A percentile compares a stretch with the other conserved stretches of the same genome.
Evolutionary conservation across 2,888 invertebrate genomes (phyloP).

Genomic region (Epinotia nisella): DNA sequence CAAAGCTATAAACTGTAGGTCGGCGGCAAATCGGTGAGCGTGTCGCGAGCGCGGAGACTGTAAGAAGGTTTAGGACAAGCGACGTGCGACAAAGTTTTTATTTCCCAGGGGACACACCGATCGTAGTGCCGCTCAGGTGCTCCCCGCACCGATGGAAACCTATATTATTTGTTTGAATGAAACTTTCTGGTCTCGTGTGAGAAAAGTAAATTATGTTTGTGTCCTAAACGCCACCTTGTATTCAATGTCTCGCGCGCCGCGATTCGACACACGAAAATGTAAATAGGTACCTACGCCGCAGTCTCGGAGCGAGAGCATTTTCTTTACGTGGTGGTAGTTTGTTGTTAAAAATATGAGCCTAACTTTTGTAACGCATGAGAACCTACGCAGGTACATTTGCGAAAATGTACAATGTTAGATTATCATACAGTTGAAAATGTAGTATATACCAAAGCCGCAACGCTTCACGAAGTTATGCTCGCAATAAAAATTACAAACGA

Average conservation of each 20-base stretch:
- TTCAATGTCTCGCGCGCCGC: conserved; percentile 67
- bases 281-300: conserved; percentile 53
- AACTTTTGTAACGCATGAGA: conserved; percentile 45
- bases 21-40: conserved; percentile 79
- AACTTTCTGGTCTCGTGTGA: conserved; percentile 82
- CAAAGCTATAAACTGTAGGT: conserved; percentile 79
- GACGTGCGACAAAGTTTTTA: conserved; percentile 85
- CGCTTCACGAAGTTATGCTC: conserved; percentile 51
- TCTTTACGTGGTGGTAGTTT: conserved; percentile 35
- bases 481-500: conserved; percentile 63
- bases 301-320: conserved; percentile 47
- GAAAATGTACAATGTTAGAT: conserved; percentile 30
- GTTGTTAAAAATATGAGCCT: conserved; percentile 38
- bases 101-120: conserved; percentile 83
- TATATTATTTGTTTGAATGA: conserved; percentile 84
- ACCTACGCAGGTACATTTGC: conserved; percentile 21
- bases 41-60: conserved; percentile 72
- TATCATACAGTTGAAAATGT: conserved; percentile 41
- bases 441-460: conserved; percentile 49
- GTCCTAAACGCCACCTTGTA: conserved; percentile 71
- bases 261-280: conserved; percentile 55
- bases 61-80: conserved; percentile 82
- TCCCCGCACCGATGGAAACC: conserved; percentile 78
- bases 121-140: conserved; percentile 82
- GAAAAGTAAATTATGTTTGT: conserved; percentile 83